Evolutionary conservation across 1,140 invertebrate genomes (phyloP).

Genomic region (Listronotus oregonensis): DNA sequence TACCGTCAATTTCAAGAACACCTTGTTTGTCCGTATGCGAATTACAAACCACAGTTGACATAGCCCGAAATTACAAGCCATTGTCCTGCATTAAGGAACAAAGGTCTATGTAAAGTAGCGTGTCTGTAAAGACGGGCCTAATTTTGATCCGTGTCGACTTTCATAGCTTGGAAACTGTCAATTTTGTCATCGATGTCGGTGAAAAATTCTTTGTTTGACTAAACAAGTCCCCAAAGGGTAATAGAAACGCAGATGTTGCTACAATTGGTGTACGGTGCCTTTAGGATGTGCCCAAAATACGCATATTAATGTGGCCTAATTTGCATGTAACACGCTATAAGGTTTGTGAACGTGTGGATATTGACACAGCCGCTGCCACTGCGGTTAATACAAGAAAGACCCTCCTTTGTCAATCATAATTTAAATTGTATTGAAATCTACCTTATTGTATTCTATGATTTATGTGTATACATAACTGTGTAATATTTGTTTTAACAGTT

Average conservation of each 20-base stretch:
- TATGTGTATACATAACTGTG: constrained; percentile 4
- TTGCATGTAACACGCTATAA: constrained; percentile 53
- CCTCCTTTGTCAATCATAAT: constrained; percentile 44
- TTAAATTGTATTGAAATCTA: constrained; percentile 27
- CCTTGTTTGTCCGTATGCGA: constrained; percentile 6
- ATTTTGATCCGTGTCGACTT: constrained; percentile 18
- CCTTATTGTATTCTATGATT: constrained; percentile 9
- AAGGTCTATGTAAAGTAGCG: constrained; percentile 6
- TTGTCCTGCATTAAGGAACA: background rate
- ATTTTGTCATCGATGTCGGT: constrained; percentile 40
- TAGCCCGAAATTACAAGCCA: background rate
- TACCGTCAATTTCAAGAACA: constrained; percentile 3
- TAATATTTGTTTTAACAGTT: constrained; percentile 1
- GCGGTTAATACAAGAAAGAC: constrained; percentile 30
- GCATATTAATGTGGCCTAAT: constrained; percentile 52
- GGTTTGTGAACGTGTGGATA: constrained; percentile 38
- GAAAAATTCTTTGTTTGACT: constrained; percentile 48
- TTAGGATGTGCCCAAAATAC: constrained; percentile 47
- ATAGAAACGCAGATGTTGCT: constrained; percentile 42
- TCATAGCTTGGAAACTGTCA: constrained; percentile 35
- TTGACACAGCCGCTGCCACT: constrained; percentile 49
- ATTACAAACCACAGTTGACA: constrained; percentile 4
- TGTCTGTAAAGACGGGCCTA: constrained; percentile 2
- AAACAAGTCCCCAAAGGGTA: constrained; percentile 48
- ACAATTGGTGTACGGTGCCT: constrained; percentile 39